These are phyloP conservation scores for Julus scandinavius DNA, from an alignment of 2,888 invertebrate species.

Conservation along the genomic window DNA sequence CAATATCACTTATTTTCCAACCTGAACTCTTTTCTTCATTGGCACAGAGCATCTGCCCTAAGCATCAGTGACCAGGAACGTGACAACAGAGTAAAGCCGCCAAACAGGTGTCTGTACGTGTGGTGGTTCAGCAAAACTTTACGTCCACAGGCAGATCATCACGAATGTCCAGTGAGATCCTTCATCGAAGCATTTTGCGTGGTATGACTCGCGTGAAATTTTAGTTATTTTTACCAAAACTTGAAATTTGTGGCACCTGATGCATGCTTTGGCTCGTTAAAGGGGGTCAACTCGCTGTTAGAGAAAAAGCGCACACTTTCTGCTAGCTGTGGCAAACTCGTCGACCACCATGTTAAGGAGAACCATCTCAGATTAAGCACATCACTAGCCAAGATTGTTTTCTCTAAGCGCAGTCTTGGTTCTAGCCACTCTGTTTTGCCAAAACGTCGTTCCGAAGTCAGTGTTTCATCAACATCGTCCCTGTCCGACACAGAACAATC, in stretches of 20 bases:
- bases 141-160: not conserved
- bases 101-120: not conserved
- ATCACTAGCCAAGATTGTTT: not conserved
- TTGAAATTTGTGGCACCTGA: not conserved
- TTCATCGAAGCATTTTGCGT: not conserved
- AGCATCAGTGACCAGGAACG: not conserved
- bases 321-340: not conserved
- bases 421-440: not conserved
- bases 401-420: not conserved
- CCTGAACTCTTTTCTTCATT: not conserved
- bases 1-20: not conserved
- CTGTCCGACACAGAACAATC: not conserved
- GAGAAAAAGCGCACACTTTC: not conserved
- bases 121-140: not conserved
- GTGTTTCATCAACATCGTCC: not conserved
- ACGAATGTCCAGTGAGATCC: constrained; percentile 16
- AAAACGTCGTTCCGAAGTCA: not conserved
- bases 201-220: not conserved
- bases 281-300: not conserved
- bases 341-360: not conserved
- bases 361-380: not conserved
- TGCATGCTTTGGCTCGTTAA: not conserved
- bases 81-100: not conserved
- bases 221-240: not conserved
- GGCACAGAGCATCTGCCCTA: not conserved